Evolutionary conservation across 2,797 vertebrate genomes (phyloP).

Genomic region (Amblyraja radiata): DNA sequence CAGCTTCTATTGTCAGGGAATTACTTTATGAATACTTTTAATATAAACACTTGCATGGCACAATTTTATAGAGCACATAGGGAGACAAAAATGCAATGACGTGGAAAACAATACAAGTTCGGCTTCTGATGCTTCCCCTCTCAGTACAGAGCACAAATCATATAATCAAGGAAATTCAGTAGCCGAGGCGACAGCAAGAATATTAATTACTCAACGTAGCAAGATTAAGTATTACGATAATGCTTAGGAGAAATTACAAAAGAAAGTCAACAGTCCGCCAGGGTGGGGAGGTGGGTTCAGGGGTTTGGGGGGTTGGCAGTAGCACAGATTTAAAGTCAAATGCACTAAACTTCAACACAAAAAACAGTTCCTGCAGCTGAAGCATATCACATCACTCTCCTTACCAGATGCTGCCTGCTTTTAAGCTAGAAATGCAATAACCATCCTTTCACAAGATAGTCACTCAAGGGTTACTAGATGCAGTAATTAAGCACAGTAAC

Average conservation of each 20-base stretch:
- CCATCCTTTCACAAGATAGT: constrained; percentile 34
- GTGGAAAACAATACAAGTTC: constrained; percentile 12
- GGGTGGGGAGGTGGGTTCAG: neutral
- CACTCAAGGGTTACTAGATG: constrained; percentile 34
- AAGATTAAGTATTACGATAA: neutral
- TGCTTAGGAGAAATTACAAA: neutral
- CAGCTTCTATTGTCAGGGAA: neutral
- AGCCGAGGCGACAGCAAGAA: neutral
- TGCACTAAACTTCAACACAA: constrained; percentile 21
- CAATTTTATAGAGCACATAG: constrained; percentile 16
- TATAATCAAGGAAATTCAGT: neutral
- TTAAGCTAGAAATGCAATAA: constrained; percentile 18
- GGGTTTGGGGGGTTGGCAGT: neutral
- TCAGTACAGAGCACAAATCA: neutral
- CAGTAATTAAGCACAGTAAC: constrained; percentile 37
- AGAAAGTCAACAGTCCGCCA: neutral
- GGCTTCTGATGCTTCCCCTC: neutral
- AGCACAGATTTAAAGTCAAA: constrained; percentile 30
- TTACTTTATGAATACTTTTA: neutral
- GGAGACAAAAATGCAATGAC: neutral
- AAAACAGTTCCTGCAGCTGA: neutral
- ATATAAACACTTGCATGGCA: neutral
- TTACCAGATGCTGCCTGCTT: constrained; percentile 29
- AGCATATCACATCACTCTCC: constrained; percentile 18
- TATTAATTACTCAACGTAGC: neutral